These are phyloP conservation scores for Turritopsis rubra DNA, from an alignment of 30 jellyfish, hydroid and myxozoan species.

Conservation along the genomic window DNA sequence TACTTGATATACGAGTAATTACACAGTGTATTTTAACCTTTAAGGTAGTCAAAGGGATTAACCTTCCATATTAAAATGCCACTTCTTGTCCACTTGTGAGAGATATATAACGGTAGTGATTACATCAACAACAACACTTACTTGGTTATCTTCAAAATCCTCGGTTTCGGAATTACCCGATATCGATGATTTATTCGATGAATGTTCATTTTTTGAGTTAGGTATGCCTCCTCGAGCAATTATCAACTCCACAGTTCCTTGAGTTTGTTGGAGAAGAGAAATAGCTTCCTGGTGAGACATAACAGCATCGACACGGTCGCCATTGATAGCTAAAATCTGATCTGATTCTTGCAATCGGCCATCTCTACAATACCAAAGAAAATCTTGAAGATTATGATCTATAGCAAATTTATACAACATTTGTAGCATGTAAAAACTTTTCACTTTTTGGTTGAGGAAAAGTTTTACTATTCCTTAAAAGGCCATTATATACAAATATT, in stretches of 20 bases:
- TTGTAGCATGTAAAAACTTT: no score
- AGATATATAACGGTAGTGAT: no score
- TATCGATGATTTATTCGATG: background rate
- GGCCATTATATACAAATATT: no score
- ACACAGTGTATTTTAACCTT: no score
- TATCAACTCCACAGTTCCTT: slow-evolving; percentile 69
- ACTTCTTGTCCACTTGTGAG: no score
- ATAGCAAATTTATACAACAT: background rate
- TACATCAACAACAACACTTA: background rate
- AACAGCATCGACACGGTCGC: slow-evolving; percentile 77
- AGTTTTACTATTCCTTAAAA: no score
- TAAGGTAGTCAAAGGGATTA: no score
- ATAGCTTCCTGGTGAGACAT: slow-evolving; percentile 89
- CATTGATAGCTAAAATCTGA: slow-evolving; percentile 89
- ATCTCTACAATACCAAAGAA: slow-evolving; percentile 35
- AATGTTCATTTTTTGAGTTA: background rate
- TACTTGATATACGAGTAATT: no score
- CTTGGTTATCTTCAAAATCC: background rate
- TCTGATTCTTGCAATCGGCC: slow-evolving; percentile 87
- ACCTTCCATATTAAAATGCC: no score
- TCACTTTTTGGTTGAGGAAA: no score
- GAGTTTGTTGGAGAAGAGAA: slow-evolving; percentile 59
- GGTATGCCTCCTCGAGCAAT: slow-evolving; percentile 89
- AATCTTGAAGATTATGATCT: background rate
- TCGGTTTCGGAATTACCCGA: background rate